Conservation (phyloP, 37 sponge, comb jelly and placozoan genomes). For the Corticium candelabrum region DNA sequence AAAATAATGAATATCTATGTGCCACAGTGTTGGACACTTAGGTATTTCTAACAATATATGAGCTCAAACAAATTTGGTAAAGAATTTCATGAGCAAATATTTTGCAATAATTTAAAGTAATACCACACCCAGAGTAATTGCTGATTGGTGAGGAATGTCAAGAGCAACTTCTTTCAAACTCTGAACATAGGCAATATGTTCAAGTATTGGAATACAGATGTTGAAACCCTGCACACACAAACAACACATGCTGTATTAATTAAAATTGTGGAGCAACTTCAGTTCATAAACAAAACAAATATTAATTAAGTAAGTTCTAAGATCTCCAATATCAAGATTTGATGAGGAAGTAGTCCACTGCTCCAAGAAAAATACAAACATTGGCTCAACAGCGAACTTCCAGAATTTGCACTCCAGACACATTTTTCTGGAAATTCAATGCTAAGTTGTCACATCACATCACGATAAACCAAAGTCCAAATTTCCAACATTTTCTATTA, state of each 20-base stretch:
- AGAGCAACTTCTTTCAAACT: slow-evolving; percentile 91
- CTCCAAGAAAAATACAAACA: background rate
- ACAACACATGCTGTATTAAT: background rate
- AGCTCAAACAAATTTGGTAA: too few species aligned
- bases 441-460: too few species aligned
- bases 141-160: slow-evolving; percentile 95
- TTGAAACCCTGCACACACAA: slow-evolving; percentile 65
- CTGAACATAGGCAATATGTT: slow-evolving; percentile 84
- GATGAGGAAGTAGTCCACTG: background rate
- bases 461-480: too few species aligned
- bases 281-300: background rate
- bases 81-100: background rate
- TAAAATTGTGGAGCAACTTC: background rate
- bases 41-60: too few species aligned
- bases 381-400: too few species aligned
- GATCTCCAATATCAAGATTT: background rate
- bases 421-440: too few species aligned
- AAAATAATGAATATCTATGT: too few species aligned
- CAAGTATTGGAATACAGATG: slow-evolving; percentile 73
- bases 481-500: too few species aligned
- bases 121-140: slow-evolving; percentile 72
- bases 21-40: too few species aligned
- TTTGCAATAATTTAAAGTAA: background rate
- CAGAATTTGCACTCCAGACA: too few species aligned
- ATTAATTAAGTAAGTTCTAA: too few species aligned